Conservation (phyloP, 2,113 vertebrate genomes). For the Cynocephalus volans region DNA sequence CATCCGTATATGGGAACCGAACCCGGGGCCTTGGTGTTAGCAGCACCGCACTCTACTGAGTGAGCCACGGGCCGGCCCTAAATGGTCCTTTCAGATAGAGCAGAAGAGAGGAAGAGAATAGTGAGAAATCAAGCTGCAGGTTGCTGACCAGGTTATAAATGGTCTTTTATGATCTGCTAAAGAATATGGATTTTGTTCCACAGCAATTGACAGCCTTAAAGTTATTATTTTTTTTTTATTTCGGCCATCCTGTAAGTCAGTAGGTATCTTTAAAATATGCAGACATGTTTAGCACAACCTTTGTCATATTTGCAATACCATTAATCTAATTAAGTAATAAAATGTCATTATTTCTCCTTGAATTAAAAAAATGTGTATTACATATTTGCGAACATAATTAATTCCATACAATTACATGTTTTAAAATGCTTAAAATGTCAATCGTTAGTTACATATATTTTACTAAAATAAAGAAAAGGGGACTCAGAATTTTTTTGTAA, state of each 20-base stretch:
- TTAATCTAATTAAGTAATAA: conserved; percentile 42
- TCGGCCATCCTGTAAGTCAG: neutral
- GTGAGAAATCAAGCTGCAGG: neutral
- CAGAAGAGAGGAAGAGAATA: neutral
- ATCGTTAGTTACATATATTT: too few species aligned
- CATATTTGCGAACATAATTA: too few species aligned
- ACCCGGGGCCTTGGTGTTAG: too few species aligned
- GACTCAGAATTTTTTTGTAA: too few species aligned
- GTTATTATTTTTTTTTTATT: neutral
- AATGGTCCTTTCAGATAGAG: neutral
- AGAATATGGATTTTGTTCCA: conserved; percentile 6
- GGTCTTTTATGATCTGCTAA: conserved; percentile 29
- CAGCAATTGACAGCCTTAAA: neutral
- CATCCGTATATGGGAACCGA: too few species aligned
- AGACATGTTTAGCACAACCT: neutral
- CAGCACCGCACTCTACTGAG: too few species aligned
- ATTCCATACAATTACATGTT: too few species aligned
- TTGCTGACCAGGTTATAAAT: neutral
- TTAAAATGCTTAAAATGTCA: too few species aligned
- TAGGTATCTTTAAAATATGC: neutral
- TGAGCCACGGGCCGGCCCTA: too few species aligned
- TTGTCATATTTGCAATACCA: conserved; percentile 19
- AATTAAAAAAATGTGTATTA: neutral
- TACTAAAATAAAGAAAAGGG: too few species aligned
- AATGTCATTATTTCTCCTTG: conserved; percentile 21